These are phyloP conservation scores for Rhineura floridana DNA, from an alignment of 2,113 vertebrate genomes.

Conservation along the genomic window DNA sequence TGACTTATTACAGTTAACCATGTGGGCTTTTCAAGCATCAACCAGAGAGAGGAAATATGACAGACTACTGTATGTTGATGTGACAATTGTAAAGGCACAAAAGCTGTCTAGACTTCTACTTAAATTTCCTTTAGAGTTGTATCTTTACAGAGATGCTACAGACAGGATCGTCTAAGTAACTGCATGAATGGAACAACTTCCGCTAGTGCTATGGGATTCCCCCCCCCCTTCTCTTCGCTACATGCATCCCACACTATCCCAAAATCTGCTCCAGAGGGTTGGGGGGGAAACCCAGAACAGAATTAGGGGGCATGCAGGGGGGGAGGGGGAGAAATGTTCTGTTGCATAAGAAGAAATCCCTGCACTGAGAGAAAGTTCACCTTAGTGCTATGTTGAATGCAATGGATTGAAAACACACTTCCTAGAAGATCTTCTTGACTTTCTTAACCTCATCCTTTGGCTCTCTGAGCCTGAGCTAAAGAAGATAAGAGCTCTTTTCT, in stretches of 20 bases:
- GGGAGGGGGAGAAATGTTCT: too few species aligned
- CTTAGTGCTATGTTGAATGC: neutral
- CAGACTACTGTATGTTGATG: neutral
- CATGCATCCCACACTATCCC: too few species aligned
- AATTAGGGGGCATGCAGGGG: too few species aligned
- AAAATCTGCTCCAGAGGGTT: too few species aligned
- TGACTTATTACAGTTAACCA: neutral
- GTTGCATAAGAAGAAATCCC: too few species aligned
- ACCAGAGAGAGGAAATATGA: neutral
- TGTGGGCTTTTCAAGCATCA: neutral
- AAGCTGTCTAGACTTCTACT: neutral
- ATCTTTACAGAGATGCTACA: neutral
- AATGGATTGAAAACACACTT: neutral
- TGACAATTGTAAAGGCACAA: slow-evolving; percentile 12
- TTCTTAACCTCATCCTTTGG: neutral
- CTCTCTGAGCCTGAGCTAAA: too few species aligned
- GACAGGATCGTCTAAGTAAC: too few species aligned
- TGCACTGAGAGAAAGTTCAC: too few species aligned
- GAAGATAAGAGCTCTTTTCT: neutral
- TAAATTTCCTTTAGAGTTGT: neutral
- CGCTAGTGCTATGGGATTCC: too few species aligned
- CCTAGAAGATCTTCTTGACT: neutral
- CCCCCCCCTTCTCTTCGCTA: too few species aligned
- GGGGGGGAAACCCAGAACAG: too few species aligned
- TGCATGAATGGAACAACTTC: too few species aligned